These are phyloP conservation scores for Rhinoptilus africanus DNA, from an alignment of 2,113 vertebrate genomes.

Conservation along the genomic window DNA sequence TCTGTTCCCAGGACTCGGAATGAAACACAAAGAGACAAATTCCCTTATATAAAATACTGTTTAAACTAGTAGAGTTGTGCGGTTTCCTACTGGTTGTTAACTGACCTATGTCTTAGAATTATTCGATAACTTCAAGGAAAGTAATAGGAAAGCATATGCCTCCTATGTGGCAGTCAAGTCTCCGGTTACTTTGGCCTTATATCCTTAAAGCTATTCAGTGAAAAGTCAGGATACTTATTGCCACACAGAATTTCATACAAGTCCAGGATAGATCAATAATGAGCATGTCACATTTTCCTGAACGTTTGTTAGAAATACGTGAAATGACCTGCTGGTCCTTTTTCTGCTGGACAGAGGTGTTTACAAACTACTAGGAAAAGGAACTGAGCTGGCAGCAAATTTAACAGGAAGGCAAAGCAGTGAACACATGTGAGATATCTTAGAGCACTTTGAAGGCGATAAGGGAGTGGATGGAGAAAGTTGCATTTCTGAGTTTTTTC, in stretches of 20 bases:
- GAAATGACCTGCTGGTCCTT: not conserved
- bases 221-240: not conserved
- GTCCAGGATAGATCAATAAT: not conserved
- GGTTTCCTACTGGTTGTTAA: not conserved
- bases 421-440: accelerated
- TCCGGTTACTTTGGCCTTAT: not conserved
- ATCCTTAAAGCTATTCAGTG: not conserved
- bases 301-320: not conserved
- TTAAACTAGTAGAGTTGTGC: not conserved
- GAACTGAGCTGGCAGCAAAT: not conserved
- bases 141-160: not conserved
- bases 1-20: not conserved
- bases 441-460: not conserved
- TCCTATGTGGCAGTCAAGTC: not conserved
- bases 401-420: not conserved
- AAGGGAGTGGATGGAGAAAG: not conserved
- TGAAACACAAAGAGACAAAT: not conserved
- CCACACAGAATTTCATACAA: not conserved
- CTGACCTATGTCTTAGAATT: not conserved
- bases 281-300: not conserved
- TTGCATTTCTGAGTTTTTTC: not conserved
- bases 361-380: not conserved
- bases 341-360: not conserved
- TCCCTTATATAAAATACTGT: not conserved
- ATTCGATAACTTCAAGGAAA: not conserved